Evolutionary conservation across 2,113 vertebrate genomes (phyloP).

Genomic region (Fulica atra): DNA sequence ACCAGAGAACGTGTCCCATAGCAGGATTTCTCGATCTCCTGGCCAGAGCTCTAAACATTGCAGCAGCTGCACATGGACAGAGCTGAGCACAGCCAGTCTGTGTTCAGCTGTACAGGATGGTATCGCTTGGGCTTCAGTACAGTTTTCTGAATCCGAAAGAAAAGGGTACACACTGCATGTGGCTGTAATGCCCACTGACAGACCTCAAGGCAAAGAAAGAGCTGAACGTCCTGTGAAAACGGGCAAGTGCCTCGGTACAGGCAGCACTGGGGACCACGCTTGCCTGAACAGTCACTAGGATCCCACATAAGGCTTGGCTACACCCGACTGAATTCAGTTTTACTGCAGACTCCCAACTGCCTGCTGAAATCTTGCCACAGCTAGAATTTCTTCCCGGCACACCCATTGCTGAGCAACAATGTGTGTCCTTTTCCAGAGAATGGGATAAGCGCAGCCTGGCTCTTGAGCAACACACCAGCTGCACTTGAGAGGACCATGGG

Average conservation of each 20-base stretch:
- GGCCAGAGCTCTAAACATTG: not conserved
- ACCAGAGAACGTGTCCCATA: not conserved
- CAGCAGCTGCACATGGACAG: not conserved
- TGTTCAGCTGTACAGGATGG: no score
- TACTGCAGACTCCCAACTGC: not conserved
- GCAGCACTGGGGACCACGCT: not conserved
- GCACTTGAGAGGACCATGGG: slow-evolving; percentile 28
- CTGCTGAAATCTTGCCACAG: slow-evolving; percentile 34
- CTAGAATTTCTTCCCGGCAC: slow-evolving; percentile 44
- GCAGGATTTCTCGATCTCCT: not conserved
- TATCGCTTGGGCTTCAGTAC: not conserved
- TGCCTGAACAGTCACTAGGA: not conserved
- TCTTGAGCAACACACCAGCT: slow-evolving; percentile 58
- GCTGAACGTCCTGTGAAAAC: not conserved
- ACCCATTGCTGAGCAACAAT: slow-evolving; percentile 56
- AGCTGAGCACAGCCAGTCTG: not conserved
- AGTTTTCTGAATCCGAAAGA: not conserved
- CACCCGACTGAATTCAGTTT: not conserved
- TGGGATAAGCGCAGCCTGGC: slow-evolving; percentile 18
- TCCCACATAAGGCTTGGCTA: not conserved
- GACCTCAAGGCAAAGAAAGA: not conserved
- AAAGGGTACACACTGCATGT: not conserved
- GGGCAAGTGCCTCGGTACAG: not conserved
- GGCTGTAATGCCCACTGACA: not conserved
- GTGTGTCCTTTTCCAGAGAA: slow-evolving; percentile 55